A percentile compares a stretch with the other conserved stretches of the same genome.
phyloP scores from a whole-genome alignment of 2,113 vertebrate genomes.

The Hassar affinis region DNA sequence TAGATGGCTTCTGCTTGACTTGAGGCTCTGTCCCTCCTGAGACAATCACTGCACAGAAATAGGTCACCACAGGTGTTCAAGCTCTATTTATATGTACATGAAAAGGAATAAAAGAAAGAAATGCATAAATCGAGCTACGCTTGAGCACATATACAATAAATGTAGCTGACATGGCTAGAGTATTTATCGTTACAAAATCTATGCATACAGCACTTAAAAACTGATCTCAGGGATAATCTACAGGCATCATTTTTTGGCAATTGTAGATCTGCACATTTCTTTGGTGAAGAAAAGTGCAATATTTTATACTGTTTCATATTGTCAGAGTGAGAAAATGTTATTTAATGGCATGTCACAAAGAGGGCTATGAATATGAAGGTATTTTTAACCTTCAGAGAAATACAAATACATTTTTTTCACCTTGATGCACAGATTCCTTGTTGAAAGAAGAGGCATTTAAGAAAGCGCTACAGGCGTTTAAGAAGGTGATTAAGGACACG shows the following conservation, averaged over 20 bases:
- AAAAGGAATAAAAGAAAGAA: constrained; percentile 1
- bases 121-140: neutral
- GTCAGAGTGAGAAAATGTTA: neutral
- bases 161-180: neutral
- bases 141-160: neutral
- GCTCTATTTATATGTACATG: constrained; percentile 60
- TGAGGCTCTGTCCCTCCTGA: constrained; percentile 46
- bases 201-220: neutral
- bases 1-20: constrained; percentile 30
- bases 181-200: neutral
- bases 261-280: too few species aligned
- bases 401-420: constrained; percentile 58
- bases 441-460: constrained; percentile 60
- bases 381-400: constrained; percentile 58
- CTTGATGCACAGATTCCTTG: neutral
- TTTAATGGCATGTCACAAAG: neutral
- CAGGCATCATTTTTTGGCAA: neutral
- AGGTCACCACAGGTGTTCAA: constrained; percentile 68
- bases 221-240: neutral
- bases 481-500: constrained; percentile 72
- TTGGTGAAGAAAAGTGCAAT: neutral
- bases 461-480: constrained; percentile 68
- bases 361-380: neutral
- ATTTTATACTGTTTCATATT: neutral
- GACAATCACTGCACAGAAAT: constrained; percentile 65